A percentile compares a stretch with the other conserved stretches of the same genome.
phyloP scores from a whole-genome alignment of 1,140 invertebrate species.

The Ceratina japonica region DNA sequence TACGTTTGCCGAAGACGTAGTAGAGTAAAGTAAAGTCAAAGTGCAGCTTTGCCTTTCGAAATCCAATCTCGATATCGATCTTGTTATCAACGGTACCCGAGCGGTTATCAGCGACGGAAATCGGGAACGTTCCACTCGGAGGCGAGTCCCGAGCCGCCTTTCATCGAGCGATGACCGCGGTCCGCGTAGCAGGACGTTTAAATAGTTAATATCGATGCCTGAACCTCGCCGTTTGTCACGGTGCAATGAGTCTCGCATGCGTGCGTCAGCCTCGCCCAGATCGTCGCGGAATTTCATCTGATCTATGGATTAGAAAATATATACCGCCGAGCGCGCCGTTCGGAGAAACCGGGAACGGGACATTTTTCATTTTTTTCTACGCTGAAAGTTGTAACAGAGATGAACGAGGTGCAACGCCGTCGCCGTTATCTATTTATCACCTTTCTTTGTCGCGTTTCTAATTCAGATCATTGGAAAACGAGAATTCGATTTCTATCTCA shows the following conservation, averaged over 20 bases:
- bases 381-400: too few relatives aligned
- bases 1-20: neutral
- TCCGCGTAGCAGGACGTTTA: too few relatives aligned
- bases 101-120: slow-evolving; percentile 6
- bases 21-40: neutral
- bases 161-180: neutral
- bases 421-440: too few relatives aligned
- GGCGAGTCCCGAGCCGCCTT: neutral
- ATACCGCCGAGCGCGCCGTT: neutral
- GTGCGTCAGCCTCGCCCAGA: slow-evolving; percentile 40
- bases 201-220: slow-evolving; percentile 32
- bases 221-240: slow-evolving; percentile 35
- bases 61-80: neutral
- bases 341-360: neutral
- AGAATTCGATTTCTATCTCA: too few relatives aligned
- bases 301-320: slow-evolving; percentile 1
- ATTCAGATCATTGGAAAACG: too few relatives aligned
- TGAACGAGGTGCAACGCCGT: too few relatives aligned
- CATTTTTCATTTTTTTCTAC: too few relatives aligned
- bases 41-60: too few relatives aligned
- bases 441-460: too few relatives aligned
- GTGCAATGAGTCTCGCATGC: slow-evolving; percentile 44
- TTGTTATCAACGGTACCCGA: slow-evolving; percentile 33
- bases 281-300: slow-evolving; percentile 38
- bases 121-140: slow-evolving; percentile 24